Evolutionary conservation across 1,140 invertebrate species (phyloP), one percentile per base, ranked within the genome.

Genomic region (Adoxophyes honmai): DNA sequence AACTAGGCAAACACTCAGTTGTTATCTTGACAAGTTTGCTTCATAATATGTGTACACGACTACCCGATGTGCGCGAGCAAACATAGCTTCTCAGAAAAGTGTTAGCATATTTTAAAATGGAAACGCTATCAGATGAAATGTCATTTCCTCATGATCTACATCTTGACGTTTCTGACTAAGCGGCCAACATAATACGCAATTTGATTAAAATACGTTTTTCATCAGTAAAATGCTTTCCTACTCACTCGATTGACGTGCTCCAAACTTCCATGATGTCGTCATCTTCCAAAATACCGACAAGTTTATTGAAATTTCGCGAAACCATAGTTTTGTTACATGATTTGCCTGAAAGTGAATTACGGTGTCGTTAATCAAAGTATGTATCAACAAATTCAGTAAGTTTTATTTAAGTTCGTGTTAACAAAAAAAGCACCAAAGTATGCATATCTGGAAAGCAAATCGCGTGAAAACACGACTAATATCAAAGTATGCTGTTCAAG

Each of bases 11-110:
- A 86, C 77, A 81, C 42, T 66, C 57, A 69, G 48, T 21, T 59
- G 51, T 84, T 86, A 87, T 87, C 84, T 81, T 81, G 84, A 85
- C 77, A 79, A 68, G 79, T 84, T 86, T 84, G 70, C 74, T 66
- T 63, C 60, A 64, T 67, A 57, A 51, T 66, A 70, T 71, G 39
- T 48, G 35, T 34, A 37, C 52, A 37, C 11, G 16, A 55, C 55
- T 51, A 48, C 52, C 55, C 55, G 56, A 75, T 66, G 42, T 48
- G 21, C 18, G 51, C 51, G 33, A 64, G 70, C 66, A 81, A 78
- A 84, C 77, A 80, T 52, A 52, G 67, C 73, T 81, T 79, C 73
- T 65, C 58, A 78, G 75, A 79, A 81, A 66, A 64, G 57, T 71
- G 72, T 72, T 76, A 73, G 68, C 66, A 73, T 66, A 64, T 66